Evolutionary conservation across 1,140 invertebrate genomes (phyloP).

Genomic region (Aphelenchoides fujianensis): DNA sequence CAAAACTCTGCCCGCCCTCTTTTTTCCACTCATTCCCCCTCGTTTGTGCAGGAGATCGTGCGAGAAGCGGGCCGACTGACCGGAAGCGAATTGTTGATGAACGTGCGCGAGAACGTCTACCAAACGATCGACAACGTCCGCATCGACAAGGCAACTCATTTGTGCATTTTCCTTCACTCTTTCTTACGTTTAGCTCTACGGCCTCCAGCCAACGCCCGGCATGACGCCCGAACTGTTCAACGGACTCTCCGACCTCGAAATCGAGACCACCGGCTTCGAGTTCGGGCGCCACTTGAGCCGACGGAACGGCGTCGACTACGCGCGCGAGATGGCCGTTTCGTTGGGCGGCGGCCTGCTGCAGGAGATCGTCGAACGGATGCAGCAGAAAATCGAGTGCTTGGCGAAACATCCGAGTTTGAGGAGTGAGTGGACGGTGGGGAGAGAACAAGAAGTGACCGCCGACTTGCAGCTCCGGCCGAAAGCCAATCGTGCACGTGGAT

Average conservation of each 20-base stretch:
- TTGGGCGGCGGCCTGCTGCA: neutral
- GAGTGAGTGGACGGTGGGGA: neutral
- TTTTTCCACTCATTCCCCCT: too few species aligned
- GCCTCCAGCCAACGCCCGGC: neutral
- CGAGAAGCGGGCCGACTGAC: neutral
- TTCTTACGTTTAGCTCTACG: neutral
- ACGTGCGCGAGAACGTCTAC: neutral
- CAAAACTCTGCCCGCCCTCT: too few species aligned
- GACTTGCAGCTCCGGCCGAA: neutral
- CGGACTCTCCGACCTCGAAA: neutral
- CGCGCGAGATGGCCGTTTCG: neutral
- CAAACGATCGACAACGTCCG: neutral
- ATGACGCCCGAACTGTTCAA: neutral
- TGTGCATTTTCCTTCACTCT: neutral
- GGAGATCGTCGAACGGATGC: conserved; percentile 9
- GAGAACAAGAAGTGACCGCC: neutral
- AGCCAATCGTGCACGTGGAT: neutral
- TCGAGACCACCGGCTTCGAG: neutral
- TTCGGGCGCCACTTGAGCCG: neutral
- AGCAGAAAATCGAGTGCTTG: neutral
- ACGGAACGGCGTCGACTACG: neutral
- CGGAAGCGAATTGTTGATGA: neutral
- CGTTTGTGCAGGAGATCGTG: neutral
- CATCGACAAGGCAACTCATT: conserved; percentile 10
- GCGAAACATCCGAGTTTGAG: neutral